phyloP scores from a whole-genome alignment of 2,888 invertebrate species.

The Philopedon plagiatum region DNA sequence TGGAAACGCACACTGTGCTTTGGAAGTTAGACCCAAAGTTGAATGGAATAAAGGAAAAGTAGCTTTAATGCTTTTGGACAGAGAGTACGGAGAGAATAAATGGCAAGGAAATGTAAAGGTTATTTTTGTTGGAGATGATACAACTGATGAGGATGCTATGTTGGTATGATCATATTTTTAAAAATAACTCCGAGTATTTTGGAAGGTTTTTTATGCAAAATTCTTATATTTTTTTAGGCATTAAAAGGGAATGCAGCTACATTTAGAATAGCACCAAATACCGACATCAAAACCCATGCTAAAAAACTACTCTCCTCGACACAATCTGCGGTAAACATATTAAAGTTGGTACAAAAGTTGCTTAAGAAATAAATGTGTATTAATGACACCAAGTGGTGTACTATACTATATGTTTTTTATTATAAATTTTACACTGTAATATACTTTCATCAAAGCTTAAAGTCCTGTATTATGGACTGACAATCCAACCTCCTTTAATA shows the following conservation, averaged over 20 bases:
- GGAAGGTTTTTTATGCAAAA: not conserved
- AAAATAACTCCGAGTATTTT: not conserved
- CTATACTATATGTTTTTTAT: too few species aligned
- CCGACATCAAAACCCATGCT: constrained; percentile 52
- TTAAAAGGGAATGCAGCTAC: constrained; percentile 93
- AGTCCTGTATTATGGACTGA: too few species aligned
- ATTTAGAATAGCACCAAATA: constrained; percentile 81
- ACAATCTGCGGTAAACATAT: constrained; percentile 51
- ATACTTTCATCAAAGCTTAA: too few species aligned
- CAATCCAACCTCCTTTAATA: too few species aligned
- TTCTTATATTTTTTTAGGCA: constrained; percentile 71
- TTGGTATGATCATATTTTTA: constrained; percentile 71
- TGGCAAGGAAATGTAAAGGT: constrained; percentile 91
- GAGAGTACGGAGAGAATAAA: constrained; percentile 85
- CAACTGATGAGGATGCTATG: constrained; percentile 93
- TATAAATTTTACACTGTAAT: too few species aligned
- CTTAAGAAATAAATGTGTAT: constrained; percentile 40
- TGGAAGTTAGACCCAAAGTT: constrained; percentile 91
- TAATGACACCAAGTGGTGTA: too few species aligned
- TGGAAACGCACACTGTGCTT: constrained; percentile 85
- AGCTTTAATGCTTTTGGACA: constrained; percentile 88
- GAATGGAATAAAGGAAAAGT: constrained; percentile 93
- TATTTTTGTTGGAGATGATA: constrained; percentile 90
- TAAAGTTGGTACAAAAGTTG: constrained; percentile 52
- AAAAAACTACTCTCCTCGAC: constrained; percentile 55